These are phyloP conservation scores for Probosciger aterrimus DNA, from an alignment of 2,113 vertebrate species.

Conservation along the genomic window DNA sequence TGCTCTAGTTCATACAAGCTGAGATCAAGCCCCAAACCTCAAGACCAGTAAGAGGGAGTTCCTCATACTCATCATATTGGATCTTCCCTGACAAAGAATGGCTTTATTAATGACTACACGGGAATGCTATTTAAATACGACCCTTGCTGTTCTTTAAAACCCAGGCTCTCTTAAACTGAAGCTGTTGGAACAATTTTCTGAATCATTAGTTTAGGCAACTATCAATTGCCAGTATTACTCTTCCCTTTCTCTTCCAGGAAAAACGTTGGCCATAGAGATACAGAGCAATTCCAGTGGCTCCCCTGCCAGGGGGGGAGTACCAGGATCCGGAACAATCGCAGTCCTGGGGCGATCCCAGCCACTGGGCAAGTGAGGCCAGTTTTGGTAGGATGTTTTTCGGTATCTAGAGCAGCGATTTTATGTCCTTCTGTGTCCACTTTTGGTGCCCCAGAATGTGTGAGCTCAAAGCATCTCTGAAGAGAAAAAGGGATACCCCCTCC, in stretches of 20 bases:
- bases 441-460: neutral
- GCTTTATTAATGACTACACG: neutral
- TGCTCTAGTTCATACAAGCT: neutral
- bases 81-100: neutral
- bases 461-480: neutral
- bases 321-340: neutral
- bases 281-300: neutral
- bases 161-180: neutral
- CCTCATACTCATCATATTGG: neutral
- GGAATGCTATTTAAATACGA: neutral
- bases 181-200: neutral
- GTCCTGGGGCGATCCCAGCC: neutral
- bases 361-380: neutral
- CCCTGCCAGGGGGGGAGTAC: neutral
- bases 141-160: neutral
- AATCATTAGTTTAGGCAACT: neutral
- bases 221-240: neutral
- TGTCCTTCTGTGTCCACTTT: neutral
- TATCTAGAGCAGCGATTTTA: rapidly evolving
- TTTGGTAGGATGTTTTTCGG: neutral
- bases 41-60: neutral
- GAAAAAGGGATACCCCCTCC: neutral
- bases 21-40: neutral
- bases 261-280: neutral
- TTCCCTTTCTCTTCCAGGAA: neutral